These are phyloP conservation scores for Eubasilissa regina DNA, from an alignment of 1,140 invertebrate species.

Conservation along the genomic window DNA sequence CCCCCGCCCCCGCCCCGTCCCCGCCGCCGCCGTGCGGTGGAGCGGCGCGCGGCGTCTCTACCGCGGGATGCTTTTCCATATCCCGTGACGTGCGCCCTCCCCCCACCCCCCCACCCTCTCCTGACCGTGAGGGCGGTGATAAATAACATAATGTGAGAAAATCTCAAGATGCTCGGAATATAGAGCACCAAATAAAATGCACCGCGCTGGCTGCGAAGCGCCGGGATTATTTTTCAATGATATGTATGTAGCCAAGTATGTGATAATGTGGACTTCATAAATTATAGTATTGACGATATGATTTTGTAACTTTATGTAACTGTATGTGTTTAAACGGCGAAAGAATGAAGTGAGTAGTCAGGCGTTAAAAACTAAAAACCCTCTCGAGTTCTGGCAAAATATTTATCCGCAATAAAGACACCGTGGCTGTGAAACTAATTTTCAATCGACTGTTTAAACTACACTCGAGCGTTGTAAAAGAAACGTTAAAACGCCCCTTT, in stretches of 20 bases:
- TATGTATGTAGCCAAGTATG: too few species aligned
- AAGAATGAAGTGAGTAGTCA: too few species aligned
- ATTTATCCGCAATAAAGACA: conserved; percentile 11
- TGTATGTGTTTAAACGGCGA: too few species aligned
- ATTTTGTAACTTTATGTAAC: too few species aligned
- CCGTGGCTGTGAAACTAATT: conserved; percentile 25
- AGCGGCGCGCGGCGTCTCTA: conserved; percentile 22
- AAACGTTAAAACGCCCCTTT: conserved; percentile 44
- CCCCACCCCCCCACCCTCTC: not conserved
- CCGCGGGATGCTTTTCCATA: conserved; percentile 51
- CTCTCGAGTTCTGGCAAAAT: conserved; percentile 5
- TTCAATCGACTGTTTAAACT: conserved; percentile 41
- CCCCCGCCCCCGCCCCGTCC: not conserved
- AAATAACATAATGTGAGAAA: conserved; percentile 61
- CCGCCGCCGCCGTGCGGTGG: conserved; percentile 27
- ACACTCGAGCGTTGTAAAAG: conserved; percentile 38
- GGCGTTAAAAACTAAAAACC: not conserved
- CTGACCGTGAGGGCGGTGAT: conserved; percentile 39
- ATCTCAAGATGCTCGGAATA: conserved; percentile 60
- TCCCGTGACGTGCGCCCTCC: conserved; percentile 39
- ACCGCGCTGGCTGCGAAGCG: conserved; percentile 40
- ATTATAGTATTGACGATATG: too few species aligned
- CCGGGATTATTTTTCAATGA: conserved; percentile 39
- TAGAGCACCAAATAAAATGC: conserved; percentile 59
- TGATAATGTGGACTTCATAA: too few species aligned